These are phyloP conservation scores for Hyposoter didymator DNA, from an alignment of 2,888 invertebrate species.

Conservation along the genomic window DNA sequence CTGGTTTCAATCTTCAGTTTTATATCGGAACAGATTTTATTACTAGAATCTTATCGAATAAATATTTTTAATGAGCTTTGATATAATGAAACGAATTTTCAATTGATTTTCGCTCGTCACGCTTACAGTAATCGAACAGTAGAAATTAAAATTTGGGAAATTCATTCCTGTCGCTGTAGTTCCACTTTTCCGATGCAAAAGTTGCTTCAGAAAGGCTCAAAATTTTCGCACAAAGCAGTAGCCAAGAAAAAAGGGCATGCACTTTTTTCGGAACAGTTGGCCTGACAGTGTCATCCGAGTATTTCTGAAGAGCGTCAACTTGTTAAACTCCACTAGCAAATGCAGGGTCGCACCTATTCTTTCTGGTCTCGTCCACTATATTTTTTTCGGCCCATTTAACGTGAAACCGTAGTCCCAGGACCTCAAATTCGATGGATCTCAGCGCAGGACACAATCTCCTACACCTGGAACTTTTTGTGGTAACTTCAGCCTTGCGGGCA, in stretches of 20 bases:
- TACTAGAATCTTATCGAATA: neutral
- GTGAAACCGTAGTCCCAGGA: conserved; percentile 72
- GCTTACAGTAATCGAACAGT: neutral
- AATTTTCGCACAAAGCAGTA: neutral
- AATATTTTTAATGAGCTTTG: neutral
- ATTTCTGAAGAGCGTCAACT: conserved; percentile 41
- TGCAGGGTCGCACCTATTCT: conserved; percentile 20
- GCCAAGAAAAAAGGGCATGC: neutral
- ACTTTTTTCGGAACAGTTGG: neutral
- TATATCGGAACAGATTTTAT: neutral
- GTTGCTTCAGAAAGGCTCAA: neutral
- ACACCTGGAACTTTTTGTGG: conserved; percentile 60
- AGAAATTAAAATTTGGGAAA: neutral
- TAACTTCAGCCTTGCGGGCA: conserved; percentile 71
- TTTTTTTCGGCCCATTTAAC: conserved; percentile 53
- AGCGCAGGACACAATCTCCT: conserved; percentile 50
- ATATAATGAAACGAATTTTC: neutral
- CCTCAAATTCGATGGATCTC: conserved; percentile 41
- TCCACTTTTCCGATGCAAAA: too few species aligned
- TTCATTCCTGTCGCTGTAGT: too few species aligned
- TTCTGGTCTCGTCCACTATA: conserved; percentile 32
- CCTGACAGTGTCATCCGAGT: conserved; percentile 33
- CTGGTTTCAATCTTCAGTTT: neutral
- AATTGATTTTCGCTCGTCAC: neutral
- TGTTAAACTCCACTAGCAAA: neutral